Evolutionary conservation across 2,888 invertebrate genomes (phyloP).

Genomic region (Tenthredo scrophulariae): DNA sequence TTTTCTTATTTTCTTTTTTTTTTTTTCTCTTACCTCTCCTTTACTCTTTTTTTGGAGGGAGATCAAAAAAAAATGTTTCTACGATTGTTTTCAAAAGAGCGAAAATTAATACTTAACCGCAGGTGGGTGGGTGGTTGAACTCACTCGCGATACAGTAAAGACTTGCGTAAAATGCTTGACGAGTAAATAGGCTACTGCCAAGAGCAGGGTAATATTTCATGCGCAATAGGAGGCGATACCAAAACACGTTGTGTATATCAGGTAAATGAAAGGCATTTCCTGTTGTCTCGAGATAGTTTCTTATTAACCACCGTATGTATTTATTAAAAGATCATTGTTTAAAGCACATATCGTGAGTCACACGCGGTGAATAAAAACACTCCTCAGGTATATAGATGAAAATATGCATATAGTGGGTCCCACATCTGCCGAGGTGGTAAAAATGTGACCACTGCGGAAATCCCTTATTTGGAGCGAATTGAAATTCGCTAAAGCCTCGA

Average conservation of each 20-base stretch:
- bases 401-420: constrained; percentile 58
- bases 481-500: constrained; percentile 35
- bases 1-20: neutral
- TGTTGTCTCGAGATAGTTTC: constrained; percentile 55
- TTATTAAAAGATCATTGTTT: neutral
- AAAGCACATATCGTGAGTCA: constrained; percentile 16
- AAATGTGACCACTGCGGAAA: constrained; percentile 55
- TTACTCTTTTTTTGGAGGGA: neutral
- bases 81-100: neutral
- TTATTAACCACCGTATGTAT: neutral
- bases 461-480: constrained; percentile 54
- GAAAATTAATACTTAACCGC: constrained; percentile 57
- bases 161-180: constrained; percentile 61
- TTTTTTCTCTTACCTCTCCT: neutral
- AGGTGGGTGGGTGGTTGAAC: constrained; percentile 70
- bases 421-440: constrained; percentile 64
- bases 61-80: neutral
- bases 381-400: constrained; percentile 35
- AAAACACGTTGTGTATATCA: constrained; percentile 69
- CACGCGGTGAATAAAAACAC: constrained; percentile 32
- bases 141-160: constrained; percentile 63
- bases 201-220: constrained; percentile 77
- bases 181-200: constrained; percentile 72
- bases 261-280: constrained; percentile 70
- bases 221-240: constrained; percentile 74